Percentiles rank a stretch among this genome's conserved stretches.
Conservation (phyloP, 2,888 invertebrate species). For the Drosophila suboccidentalis region DNA sequence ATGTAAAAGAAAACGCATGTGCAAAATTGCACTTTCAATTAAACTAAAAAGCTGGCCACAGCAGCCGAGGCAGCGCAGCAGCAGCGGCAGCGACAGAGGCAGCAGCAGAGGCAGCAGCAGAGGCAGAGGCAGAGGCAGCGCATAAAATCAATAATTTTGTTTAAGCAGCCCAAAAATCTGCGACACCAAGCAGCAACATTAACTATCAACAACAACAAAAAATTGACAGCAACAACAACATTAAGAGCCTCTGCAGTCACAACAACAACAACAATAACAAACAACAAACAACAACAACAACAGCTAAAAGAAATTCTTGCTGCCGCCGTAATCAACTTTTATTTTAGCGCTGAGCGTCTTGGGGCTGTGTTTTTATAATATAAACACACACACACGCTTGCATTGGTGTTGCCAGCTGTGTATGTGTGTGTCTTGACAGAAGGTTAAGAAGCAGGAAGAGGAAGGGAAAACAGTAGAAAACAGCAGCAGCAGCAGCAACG, state of each 20-base stretch:
- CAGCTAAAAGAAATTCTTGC: conserved; percentile 22
- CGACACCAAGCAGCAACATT: conserved; percentile 54
- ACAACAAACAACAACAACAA: conserved; percentile 19
- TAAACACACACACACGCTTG: conserved; percentile 33
- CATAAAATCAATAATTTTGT: conserved; percentile 77
- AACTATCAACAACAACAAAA: conserved; percentile 52
- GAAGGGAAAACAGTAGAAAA: conserved; percentile 21
- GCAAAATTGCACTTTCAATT: conserved; percentile 59
- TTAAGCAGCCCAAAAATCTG: conserved; percentile 76
- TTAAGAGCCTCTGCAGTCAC: no score
- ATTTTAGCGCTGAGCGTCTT: conserved; percentile 38
- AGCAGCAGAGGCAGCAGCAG: conserved; percentile 15
- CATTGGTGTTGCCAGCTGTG: conserved; percentile 44
- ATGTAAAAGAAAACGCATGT: conserved; percentile 5
- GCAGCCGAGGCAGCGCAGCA: conserved; percentile 40
- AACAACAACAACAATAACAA: conserved; percentile 38
- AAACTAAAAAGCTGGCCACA: conserved; percentile 35
- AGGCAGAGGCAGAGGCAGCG: conserved; percentile 31
- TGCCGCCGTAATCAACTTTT: conserved; percentile 33
- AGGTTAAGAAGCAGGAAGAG: conserved; percentile 69
- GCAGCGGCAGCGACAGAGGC: conserved; percentile 13
- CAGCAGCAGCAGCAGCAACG: conserved; percentile 13
- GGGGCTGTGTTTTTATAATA: conserved; percentile 47
- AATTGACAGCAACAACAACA: conserved; percentile 30
- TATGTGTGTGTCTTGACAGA: conserved; percentile 34